Conservation (phyloP, 2,113 vertebrate species). For the Spizaetus ornatus region DNA sequence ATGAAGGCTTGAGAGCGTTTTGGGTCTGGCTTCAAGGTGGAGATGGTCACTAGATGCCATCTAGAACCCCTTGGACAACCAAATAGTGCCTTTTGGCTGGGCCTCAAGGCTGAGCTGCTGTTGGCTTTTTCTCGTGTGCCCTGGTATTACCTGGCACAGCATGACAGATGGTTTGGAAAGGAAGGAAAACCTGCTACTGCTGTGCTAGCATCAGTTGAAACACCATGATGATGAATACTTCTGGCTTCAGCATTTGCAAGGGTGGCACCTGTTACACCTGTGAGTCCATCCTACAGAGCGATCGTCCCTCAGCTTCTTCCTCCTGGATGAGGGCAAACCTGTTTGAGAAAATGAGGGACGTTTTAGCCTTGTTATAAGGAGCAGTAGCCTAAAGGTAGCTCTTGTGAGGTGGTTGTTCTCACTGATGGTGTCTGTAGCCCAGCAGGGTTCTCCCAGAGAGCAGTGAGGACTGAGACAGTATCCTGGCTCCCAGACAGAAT, state of each 20-base stretch:
- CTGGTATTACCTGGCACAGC: neutral
- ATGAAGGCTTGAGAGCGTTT: neutral
- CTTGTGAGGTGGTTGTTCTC: neutral
- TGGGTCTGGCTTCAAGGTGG: neutral
- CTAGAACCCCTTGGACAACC: neutral
- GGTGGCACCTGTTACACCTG: neutral
- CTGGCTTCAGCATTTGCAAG: neutral
- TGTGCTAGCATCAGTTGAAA: neutral
- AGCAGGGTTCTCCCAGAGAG: neutral
- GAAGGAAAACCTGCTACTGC: neutral
- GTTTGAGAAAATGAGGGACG: neutral
- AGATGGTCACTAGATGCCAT: neutral
- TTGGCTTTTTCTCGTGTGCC: neutral
- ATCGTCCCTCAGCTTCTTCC: neutral
- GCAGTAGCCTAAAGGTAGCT: neutral
- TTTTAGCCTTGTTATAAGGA: neutral
- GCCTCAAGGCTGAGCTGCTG: neutral
- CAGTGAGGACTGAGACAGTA: neutral
- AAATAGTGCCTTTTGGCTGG: neutral
- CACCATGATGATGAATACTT: fast-evolving
- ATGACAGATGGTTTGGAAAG: neutral
- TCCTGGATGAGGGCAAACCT: neutral
- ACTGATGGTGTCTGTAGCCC: neutral
- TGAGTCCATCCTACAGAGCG: neutral
- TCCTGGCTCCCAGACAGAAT: neutral